Percentiles rank a stretch among this genome's conserved stretches.
phyloP scores from a whole-genome alignment of 2,113 vertebrate genomes.

The Oreocharis arfaki region DNA sequence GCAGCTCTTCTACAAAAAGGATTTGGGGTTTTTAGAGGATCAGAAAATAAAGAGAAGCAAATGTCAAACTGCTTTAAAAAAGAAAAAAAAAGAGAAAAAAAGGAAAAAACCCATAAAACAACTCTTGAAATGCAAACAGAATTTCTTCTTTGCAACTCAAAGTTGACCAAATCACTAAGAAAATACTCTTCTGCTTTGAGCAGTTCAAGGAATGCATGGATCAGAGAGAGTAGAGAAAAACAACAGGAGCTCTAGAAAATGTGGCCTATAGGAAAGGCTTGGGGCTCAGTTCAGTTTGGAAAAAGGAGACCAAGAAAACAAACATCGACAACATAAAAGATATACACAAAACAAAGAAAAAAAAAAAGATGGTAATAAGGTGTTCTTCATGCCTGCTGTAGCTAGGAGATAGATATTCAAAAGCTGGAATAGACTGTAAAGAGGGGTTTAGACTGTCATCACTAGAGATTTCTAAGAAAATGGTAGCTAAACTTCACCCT shows the following conservation, averaged over 20 bases:
- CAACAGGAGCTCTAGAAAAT: background rate
- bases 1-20: background rate
- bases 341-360: no score
- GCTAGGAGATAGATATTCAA: background rate
- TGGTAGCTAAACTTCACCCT: background rate
- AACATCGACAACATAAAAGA: background rate
- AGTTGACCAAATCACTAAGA: background rate
- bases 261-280: background rate
- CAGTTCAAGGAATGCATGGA: background rate
- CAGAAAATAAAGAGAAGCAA: background rate
- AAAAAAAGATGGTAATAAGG: background rate
- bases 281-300: background rate
- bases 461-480: background rate
- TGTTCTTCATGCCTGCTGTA: background rate
- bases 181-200: background rate
- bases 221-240: background rate
- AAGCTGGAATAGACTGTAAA: background rate
- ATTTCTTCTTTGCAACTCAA: background rate
- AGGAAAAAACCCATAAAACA: background rate
- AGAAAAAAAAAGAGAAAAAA: fast-evolving
- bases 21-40: background rate
- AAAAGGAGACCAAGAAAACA: background rate
- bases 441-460: background rate
- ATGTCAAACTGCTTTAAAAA: background rate
- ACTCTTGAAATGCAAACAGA: background rate